Evolutionary conservation across 2,888 invertebrate species (phyloP).

Genomic region (Timema cristinae): DNA sequence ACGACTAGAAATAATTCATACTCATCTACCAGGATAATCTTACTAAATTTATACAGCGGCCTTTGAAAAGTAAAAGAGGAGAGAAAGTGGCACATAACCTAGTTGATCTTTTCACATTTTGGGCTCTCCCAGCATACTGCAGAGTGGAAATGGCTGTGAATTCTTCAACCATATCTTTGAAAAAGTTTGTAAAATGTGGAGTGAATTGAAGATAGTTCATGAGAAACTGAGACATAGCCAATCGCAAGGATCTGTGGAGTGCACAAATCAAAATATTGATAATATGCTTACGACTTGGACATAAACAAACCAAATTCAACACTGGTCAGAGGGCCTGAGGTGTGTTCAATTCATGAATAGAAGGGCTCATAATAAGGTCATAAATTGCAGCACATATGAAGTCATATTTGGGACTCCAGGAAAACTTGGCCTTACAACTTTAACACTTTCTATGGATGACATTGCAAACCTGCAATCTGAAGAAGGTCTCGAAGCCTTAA

Average conservation of each 20-base stretch:
- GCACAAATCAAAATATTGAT: slow-evolving; percentile 30
- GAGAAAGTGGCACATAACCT: slow-evolving; percentile 41
- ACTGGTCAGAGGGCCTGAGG: slow-evolving; percentile 43
- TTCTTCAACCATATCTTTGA: slow-evolving; percentile 34
- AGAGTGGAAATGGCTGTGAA: slow-evolving; percentile 40
- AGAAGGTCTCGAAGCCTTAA: neutral
- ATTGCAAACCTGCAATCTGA: no score
- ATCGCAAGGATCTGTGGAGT: slow-evolving; percentile 40
- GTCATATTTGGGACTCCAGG: slow-evolving; percentile 39
- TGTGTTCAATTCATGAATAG: slow-evolving; percentile 46
- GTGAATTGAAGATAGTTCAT: slow-evolving; percentile 41
- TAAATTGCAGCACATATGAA: slow-evolving; percentile 40
- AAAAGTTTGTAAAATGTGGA: slow-evolving; percentile 36
- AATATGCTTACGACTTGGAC: slow-evolving; percentile 38
- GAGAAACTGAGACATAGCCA: slow-evolving; percentile 40
- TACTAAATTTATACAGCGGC: slow-evolving; percentile 41
- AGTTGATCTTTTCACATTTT: slow-evolving; percentile 42
- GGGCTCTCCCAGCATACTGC: slow-evolving; percentile 41
- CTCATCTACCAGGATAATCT: slow-evolving; percentile 42
- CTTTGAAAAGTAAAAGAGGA: slow-evolving; percentile 37
- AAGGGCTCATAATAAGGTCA: slow-evolving; percentile 40
- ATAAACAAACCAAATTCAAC: slow-evolving; percentile 37
- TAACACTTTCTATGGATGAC: neutral
- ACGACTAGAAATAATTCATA: slow-evolving; percentile 39
- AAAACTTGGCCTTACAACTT: neutral